Percentiles rank a stretch among this genome's conserved stretches.
These are phyloP conservation scores for Alloplasta piceator DNA, from an alignment of 2,888 invertebrate genomes.

Conservation along the genomic window DNA sequence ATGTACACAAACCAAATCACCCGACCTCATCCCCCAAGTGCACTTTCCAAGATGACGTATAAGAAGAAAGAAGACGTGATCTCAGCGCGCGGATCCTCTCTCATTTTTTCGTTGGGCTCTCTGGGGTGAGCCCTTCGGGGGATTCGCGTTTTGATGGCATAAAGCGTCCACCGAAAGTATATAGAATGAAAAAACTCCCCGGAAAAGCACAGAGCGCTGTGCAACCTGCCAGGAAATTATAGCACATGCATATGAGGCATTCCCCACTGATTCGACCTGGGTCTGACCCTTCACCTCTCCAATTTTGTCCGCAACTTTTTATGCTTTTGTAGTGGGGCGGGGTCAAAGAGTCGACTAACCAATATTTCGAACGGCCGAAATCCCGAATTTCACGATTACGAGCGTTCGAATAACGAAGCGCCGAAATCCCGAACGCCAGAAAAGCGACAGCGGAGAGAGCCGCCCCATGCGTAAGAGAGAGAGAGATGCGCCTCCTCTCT, in stretches of 20 bases:
- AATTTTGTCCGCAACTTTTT: no score
- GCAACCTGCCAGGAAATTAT: slow-evolving; percentile 48
- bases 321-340: no score
- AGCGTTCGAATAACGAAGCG: no score
- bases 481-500: no score
- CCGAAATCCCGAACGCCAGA: no score
- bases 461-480: no score
- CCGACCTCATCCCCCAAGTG: neutral
- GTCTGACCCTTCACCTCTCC: no score
- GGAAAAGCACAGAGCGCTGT: slow-evolving; percentile 23
- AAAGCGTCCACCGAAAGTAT: slow-evolving; percentile 24
- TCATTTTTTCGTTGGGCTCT: slow-evolving; percentile 24
- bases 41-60: slow-evolving; percentile 46
- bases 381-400: no score
- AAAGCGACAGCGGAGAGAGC: no score
- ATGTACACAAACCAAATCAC: slow-evolving; percentile 12
- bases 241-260: slow-evolving; percentile 1
- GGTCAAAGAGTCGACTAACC: no score
- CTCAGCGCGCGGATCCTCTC: slow-evolving; percentile 42
- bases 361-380: no score
- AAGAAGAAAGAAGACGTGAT: slow-evolving; percentile 48
- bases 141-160: slow-evolving; percentile 60
- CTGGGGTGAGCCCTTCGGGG: slow-evolving; percentile 25
- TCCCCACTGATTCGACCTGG: no score
- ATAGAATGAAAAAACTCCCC: slow-evolving; percentile 25